Percentiles rank a stretch among this genome's conserved stretches.
Conservation (phyloP, 1,140 invertebrate species). For the Cydia splendana region DNA sequence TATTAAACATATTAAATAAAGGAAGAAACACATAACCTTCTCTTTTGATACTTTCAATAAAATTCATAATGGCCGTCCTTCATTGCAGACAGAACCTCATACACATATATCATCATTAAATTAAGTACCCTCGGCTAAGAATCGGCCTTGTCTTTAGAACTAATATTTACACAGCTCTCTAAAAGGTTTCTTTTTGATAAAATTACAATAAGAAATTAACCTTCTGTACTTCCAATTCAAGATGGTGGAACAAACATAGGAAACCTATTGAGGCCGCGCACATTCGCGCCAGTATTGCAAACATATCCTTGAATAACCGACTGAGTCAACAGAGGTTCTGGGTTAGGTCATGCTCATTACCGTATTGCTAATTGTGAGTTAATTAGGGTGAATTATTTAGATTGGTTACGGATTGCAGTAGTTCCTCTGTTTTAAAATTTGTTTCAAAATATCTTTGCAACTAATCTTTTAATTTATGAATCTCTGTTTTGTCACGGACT, state of each 20-base stretch:
- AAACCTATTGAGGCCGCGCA: neutral
- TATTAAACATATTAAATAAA: neutral
- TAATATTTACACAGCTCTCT: neutral
- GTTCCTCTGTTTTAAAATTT: neutral
- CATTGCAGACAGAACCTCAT: neutral
- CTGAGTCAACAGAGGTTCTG: neutral
- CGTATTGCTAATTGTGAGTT: constrained; percentile 15
- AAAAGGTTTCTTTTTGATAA: neutral
- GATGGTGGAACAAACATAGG: neutral
- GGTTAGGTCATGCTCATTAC: constrained; percentile 27
- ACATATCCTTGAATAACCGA: constrained; percentile 4
- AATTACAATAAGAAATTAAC: neutral
- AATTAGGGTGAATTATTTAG: constrained; percentile 3
- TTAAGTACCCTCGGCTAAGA: neutral
- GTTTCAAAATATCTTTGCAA: neutral
- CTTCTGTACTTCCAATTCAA: neutral
- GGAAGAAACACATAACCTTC: neutral
- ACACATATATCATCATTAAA: neutral
- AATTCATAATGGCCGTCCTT: neutral
- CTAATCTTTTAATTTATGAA: neutral
- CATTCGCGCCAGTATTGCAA: constrained; percentile 18
- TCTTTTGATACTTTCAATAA: neutral
- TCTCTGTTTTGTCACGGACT: neutral
- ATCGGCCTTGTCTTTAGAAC: neutral
- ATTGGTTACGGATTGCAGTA: neutral